Percentiles rank a stretch among this genome's conserved stretches.
Conservation (phyloP, 1,140 invertebrate genomes). For the Diuraphis noxia region DNA sequence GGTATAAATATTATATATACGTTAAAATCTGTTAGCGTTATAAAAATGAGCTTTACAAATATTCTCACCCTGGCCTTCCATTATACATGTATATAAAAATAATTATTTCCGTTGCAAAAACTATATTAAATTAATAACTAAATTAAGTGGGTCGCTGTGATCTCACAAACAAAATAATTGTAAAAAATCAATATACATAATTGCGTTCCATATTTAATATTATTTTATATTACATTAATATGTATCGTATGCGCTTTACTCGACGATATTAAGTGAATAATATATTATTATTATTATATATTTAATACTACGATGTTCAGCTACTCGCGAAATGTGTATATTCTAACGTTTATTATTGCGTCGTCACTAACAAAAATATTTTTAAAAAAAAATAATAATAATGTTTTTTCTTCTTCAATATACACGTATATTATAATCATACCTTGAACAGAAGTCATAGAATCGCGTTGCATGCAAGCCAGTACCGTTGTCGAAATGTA, state of each 20-base stretch:
- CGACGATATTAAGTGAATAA: neutral
- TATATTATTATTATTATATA: neutral
- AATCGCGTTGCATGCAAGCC: slow-evolving; percentile 35
- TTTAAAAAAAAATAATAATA: neutral
- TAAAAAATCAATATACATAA: neutral
- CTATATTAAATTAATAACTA: neutral
- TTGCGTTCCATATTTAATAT: neutral
- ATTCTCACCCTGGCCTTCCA: neutral
- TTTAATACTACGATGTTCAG: neutral
- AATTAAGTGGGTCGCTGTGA: neutral
- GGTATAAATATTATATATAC: too few relatives aligned
- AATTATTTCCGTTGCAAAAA: neutral
- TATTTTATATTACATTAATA: neutral
- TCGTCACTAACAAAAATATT: neutral
- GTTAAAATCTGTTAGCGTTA: neutral
- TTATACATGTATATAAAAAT: neutral
- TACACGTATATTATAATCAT: neutral
- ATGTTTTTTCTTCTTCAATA: neutral
- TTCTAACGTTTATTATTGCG: neutral
- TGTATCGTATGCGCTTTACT: neutral
- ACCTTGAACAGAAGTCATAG: slow-evolving; percentile 51
- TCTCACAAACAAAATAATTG: neutral
- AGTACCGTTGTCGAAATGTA: neutral
- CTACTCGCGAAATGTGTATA: neutral
- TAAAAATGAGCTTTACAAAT: neutral